phyloP scores from a whole-genome alignment of 2,888 invertebrate genomes.

The Coelinius sp. region DNA sequence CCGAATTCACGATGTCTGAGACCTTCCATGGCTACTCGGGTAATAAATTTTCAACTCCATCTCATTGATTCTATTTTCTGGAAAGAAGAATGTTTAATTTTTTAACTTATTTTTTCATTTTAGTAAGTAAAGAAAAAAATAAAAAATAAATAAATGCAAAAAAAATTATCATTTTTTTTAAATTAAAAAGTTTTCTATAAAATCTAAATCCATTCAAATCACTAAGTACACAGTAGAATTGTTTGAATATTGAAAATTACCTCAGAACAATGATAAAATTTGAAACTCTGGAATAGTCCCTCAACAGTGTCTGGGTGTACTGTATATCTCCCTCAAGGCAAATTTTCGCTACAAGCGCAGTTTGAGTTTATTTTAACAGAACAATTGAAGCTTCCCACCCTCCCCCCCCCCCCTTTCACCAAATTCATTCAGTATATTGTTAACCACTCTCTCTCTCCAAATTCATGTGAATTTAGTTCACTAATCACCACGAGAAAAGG shows the following conservation, averaged over 20 bases:
- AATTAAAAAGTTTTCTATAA: not conserved
- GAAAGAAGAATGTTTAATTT: too few relatives aligned
- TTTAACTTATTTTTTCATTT: too few relatives aligned
- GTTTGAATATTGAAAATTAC: not conserved
- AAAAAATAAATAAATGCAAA: not conserved
- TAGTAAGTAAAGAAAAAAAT: not conserved
- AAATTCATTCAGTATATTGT: not conserved
- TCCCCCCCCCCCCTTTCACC: not conserved
- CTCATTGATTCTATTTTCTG: not conserved
- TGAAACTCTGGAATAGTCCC: not conserved
- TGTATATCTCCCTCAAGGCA: constrained; percentile 8
- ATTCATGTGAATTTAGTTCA: not conserved
- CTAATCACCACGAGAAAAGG: not conserved
- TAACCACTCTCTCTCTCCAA: not conserved
- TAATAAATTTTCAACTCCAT: constrained; percentile 27
- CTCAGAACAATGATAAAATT: not conserved
- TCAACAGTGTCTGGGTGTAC: not conserved
- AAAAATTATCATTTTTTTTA: not conserved
- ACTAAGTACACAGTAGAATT: not conserved
- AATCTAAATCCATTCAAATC: too few relatives aligned
- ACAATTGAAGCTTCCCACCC: constrained; percentile 17
- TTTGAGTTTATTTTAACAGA: constrained; percentile 24
- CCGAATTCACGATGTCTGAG: constrained; percentile 18
- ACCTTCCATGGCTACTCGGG: not conserved
- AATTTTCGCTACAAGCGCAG: constrained; percentile 26